A percentile compares a stretch with the other conserved stretches of the same genome.
phyloP scores from a whole-genome alignment of 2,113 vertebrate genomes.

The Lontra canadensis region DNA sequence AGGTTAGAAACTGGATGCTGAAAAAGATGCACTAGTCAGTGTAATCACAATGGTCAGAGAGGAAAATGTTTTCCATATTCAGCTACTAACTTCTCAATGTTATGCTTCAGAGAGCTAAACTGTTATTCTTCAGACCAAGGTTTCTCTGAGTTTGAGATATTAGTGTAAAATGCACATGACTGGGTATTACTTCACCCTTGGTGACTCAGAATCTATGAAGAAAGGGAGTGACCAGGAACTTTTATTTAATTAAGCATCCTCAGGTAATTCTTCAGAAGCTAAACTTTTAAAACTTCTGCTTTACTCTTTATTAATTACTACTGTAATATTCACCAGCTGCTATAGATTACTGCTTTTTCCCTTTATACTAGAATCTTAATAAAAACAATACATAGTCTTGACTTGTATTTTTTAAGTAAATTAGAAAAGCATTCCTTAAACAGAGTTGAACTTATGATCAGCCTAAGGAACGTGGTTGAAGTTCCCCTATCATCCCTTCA shows the following conservation, averaged over 20 bases:
- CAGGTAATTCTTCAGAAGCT: background rate
- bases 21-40: background rate
- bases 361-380: background rate
- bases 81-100: background rate
- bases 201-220: background rate
- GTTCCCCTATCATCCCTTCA: background rate
- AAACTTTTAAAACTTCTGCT: background rate
- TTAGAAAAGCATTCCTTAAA: background rate
- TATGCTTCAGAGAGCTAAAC: background rate
- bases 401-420: background rate
- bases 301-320: background rate
- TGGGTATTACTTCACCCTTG: background rate
- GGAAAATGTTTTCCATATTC: background rate
- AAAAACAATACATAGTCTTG: background rate
- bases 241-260: background rate
- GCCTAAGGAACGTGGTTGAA: background rate
- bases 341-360: background rate
- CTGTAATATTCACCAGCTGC: background rate
- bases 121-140: background rate
- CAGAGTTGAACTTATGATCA: background rate
- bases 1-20: background rate
- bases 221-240: background rate
- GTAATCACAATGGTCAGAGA: background rate
- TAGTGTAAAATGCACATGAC: background rate
- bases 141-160: background rate